Evolutionary conservation across 2,888 invertebrate genomes (phyloP).

Genomic region (Diarsia mendica): DNA sequence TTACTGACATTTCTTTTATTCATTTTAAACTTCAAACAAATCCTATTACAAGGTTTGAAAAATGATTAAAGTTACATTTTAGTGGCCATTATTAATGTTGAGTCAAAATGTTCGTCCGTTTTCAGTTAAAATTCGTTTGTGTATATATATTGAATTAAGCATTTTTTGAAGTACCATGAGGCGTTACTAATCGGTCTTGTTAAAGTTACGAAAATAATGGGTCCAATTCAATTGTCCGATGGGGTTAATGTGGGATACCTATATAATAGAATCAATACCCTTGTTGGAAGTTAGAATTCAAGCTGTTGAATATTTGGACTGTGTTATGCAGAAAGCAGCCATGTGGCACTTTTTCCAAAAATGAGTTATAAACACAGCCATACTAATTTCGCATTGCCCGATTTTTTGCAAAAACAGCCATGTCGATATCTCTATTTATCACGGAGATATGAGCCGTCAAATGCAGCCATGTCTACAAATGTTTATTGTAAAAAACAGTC

Average conservation of each 20-base stretch:
- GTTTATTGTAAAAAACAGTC: too few species aligned
- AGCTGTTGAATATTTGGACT: too few species aligned
- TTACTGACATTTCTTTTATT: conserved; percentile 23
- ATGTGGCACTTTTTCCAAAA: too few species aligned
- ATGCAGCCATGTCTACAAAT: too few species aligned
- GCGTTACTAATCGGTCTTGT: background rate
- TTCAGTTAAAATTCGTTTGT: background rate
- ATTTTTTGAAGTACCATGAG: background rate
- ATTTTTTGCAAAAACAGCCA: too few species aligned
- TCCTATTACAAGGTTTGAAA: conserved; percentile 29
- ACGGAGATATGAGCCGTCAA: too few species aligned
- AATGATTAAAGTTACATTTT: conserved; percentile 35
- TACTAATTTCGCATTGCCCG: too few species aligned
- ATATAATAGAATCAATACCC: background rate
- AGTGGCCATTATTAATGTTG: conserved; percentile 14
- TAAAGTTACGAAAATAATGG: conserved; percentile 3
- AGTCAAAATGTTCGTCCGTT: conserved; percentile 11
- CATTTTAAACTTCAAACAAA: conserved; percentile 24
- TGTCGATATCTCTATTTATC: too few species aligned
- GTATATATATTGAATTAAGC: background rate
- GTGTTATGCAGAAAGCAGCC: too few species aligned
- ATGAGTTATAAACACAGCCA: too few species aligned
- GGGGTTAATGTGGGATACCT: background rate
- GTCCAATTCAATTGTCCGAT: background rate
- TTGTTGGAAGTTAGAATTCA: too few species aligned